Conservation (phyloP, 2,888 invertebrate species). For the Lysandra coridon region DNA sequence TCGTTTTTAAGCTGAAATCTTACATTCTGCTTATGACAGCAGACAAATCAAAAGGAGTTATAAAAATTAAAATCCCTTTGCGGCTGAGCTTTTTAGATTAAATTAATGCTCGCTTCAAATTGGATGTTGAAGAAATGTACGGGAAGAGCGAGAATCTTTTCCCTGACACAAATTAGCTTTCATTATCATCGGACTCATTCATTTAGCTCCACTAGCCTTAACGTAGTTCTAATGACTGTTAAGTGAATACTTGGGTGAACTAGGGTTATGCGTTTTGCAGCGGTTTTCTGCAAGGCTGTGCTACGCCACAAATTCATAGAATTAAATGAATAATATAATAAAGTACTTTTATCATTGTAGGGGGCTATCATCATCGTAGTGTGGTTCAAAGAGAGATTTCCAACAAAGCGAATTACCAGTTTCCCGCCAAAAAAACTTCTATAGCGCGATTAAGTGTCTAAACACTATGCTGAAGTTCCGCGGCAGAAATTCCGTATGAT, state of each 20-base stretch:
- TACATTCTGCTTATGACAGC: slow-evolving; percentile 30
- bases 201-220: background rate
- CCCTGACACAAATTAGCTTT: background rate
- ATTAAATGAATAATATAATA: too few relatives aligned
- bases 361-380: too few relatives aligned
- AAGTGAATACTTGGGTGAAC: background rate
- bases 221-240: background rate
- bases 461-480: too few relatives aligned
- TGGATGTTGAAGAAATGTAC: slow-evolving; percentile 18
- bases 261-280: background rate
- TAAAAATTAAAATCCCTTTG: slow-evolving; percentile 29
- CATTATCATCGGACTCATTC: background rate
- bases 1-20: slow-evolving; percentile 27
- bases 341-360: too few relatives aligned
- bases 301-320: background rate
- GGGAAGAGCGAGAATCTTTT: background rate
- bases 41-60: slow-evolving; percentile 29
- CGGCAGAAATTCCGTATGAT: too few relatives aligned
- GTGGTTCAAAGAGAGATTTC: too few relatives aligned
- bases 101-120: slow-evolving; percentile 24
- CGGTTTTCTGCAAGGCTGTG: background rate
- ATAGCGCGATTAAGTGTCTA: too few relatives aligned
- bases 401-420: too few relatives aligned
- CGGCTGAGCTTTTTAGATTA: slow-evolving; percentile 13
- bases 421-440: too few relatives aligned